These are phyloP conservation scores for Fundulus diaphanus DNA, from an alignment of 2,797 vertebrate genomes.

Conservation along the genomic window DNA sequence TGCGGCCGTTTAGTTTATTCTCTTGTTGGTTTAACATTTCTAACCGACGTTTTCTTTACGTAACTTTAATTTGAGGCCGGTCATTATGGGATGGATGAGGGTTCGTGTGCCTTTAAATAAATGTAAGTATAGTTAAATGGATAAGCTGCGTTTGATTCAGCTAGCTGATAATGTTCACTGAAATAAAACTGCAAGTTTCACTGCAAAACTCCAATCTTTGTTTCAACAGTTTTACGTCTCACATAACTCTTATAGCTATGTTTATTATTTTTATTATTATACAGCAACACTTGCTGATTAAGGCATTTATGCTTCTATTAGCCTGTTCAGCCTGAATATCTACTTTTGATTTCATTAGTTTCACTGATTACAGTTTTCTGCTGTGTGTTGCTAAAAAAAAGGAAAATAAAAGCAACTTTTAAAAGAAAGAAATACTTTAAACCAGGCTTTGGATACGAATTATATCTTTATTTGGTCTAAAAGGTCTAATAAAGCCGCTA, in stretches of 20 bases:
- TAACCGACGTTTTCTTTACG: background rate
- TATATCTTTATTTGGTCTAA: background rate
- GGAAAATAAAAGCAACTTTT: too few species aligned
- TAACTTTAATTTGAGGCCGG: background rate
- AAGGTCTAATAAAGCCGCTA: background rate
- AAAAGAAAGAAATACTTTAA: background rate
- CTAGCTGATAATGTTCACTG: background rate
- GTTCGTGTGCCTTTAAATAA: background rate
- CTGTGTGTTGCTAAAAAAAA: background rate
- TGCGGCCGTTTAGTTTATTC: background rate
- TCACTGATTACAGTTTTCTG: too few species aligned
- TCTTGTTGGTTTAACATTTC: background rate
- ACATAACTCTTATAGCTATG: background rate
- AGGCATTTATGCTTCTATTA: background rate
- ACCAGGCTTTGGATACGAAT: background rate
- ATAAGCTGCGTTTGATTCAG: constrained; percentile 13
- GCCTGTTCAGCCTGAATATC: too few species aligned
- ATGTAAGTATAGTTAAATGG: background rate
- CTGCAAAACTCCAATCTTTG: too few species aligned
- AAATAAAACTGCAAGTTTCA: too few species aligned
- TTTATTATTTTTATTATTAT: background rate
- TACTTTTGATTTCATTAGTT: background rate
- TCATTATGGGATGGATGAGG: background rate
- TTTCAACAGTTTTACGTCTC: too few species aligned
- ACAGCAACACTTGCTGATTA: background rate